These are phyloP conservation scores for Mola mola DNA, from an alignment of 2,113 vertebrate species.

Conservation along the genomic window DNA sequence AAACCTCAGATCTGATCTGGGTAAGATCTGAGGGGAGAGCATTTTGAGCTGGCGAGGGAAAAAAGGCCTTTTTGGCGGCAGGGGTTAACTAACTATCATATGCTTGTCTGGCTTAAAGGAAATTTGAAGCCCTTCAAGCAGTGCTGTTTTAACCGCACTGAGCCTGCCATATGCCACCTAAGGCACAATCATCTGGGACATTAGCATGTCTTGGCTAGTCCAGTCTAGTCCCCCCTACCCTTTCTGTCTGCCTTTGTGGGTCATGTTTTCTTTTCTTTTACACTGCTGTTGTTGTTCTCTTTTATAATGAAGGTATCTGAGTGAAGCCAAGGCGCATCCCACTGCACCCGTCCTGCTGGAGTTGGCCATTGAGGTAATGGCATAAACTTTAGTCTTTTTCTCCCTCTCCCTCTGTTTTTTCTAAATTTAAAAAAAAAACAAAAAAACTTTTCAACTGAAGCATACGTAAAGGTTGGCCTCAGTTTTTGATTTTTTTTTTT, in stretches of 20 bases:
- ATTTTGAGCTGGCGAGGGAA: constrained; percentile 67
- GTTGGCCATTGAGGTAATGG: constrained; percentile 96
- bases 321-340: constrained; percentile 84
- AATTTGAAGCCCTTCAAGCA: constrained; percentile 78
- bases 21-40: constrained; percentile 64
- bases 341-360: constrained; percentile 90
- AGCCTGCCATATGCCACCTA: constrained; percentile 81
- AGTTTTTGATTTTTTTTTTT: constrained; percentile 66
- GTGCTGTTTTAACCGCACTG: constrained; percentile 72
- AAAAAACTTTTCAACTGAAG: constrained; percentile 64
- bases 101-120: constrained; percentile 76
- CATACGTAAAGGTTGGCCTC: constrained; percentile 63
- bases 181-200: constrained; percentile 79
- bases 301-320: constrained; percentile 89
- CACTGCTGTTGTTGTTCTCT: constrained; percentile 75
- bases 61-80: constrained; percentile 66
- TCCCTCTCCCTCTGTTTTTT: constrained; percentile 4
- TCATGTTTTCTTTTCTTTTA: constrained; percentile 42
- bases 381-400: constrained; percentile 11
- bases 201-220: constrained; percentile 84
- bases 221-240: constrained; percentile 79
- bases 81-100: constrained; percentile 78
- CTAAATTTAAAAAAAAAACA: constrained; percentile 12
- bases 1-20: constrained; percentile 76
- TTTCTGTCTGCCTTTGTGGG: constrained; percentile 83